phyloP scores from a whole-genome alignment of 2,113 vertebrate genomes.

The Leucoraja erinaceus region DNA sequence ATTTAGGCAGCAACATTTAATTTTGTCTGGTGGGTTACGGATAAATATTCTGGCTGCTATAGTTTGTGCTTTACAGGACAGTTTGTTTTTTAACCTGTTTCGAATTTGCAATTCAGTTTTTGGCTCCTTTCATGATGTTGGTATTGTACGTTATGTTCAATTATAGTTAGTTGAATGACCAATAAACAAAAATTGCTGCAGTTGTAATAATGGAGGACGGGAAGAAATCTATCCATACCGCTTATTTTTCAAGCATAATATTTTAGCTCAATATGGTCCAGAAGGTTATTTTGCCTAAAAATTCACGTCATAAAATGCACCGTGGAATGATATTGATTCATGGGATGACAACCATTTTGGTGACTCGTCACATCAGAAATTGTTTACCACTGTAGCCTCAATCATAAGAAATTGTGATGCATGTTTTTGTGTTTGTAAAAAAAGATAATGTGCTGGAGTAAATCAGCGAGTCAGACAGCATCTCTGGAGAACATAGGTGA shows the following conservation, averaged over 20 bases:
- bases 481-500: too few relatives aligned
- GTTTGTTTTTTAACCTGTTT: neutral
- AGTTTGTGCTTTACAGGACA: too few relatives aligned
- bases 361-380: too few relatives aligned
- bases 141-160: neutral
- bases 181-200: neutral
- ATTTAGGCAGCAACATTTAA: neutral
- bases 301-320: too few relatives aligned
- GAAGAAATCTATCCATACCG: neutral
- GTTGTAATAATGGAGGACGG: neutral
- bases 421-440: too few relatives aligned
- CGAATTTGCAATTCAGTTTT: neutral
- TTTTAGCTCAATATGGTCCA: neutral
- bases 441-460: too few relatives aligned
- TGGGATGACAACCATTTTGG: too few relatives aligned
- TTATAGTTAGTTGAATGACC: neutral
- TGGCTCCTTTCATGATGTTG: neutral
- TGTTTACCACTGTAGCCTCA: too few relatives aligned
- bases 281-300: too few relatives aligned
- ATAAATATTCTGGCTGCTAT: neutral
- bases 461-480: too few relatives aligned
- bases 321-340: too few relatives aligned
- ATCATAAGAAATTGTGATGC: too few relatives aligned
- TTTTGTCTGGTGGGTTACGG: neutral
- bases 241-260: neutral